Percentiles rank a stretch among this genome's conserved stretches.
These are phyloP conservation scores for Papilio polyxenes DNA, from an alignment of 1,140 invertebrate species.

Conservation along the genomic window DNA sequence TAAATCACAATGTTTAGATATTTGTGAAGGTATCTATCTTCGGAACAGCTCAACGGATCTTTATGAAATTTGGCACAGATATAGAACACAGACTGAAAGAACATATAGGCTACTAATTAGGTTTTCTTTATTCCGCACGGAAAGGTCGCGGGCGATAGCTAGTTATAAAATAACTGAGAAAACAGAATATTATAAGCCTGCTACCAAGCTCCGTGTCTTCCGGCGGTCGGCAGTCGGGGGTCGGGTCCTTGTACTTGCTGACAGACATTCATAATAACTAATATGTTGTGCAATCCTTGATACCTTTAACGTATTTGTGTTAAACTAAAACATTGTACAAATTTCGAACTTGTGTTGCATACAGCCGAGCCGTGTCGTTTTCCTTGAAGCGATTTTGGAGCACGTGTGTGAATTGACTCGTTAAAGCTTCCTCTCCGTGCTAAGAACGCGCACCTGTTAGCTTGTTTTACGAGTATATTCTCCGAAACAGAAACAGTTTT, in stretches of 20 bases:
- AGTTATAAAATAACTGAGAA: not conserved
- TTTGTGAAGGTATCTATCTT: too few species aligned
- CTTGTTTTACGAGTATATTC: not conserved
- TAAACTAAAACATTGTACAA: not conserved
- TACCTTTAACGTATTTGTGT: not conserved
- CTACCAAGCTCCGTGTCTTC: not conserved
- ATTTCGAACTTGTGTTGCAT: not conserved
- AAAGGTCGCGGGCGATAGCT: too few species aligned
- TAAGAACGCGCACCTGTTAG: not conserved
- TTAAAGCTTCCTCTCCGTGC: slow-evolving; percentile 5
- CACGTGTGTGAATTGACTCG: slow-evolving; percentile 22
- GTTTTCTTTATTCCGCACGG: too few species aligned
- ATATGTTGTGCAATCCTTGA: not conserved
- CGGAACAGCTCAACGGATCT: too few species aligned
- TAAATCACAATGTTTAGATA: too few species aligned
- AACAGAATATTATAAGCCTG: not conserved
- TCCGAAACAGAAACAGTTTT: not conserved
- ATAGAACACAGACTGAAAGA: too few species aligned
- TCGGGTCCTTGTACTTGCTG: not conserved
- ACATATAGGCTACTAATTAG: too few species aligned
- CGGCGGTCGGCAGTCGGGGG: not conserved
- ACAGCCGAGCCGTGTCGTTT: not conserved
- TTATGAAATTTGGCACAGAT: too few species aligned
- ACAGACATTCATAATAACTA: not conserved
- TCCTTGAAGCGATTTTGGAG: slow-evolving; percentile 20